Conservation (phyloP, 2,113 vertebrate genomes). For the Nycticorax nycticorax region DNA sequence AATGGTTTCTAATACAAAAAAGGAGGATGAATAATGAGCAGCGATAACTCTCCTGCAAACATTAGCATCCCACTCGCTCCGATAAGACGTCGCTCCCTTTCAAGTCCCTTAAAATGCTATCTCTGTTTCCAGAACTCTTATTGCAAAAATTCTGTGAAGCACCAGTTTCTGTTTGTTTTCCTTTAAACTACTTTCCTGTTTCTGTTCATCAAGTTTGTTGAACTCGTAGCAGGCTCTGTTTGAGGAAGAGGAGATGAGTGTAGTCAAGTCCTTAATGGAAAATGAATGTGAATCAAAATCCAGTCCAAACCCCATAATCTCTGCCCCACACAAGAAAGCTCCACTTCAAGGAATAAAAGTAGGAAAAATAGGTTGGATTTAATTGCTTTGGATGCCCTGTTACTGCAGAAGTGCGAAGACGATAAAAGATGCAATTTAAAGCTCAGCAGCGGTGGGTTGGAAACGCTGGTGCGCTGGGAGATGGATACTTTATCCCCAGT, state of each 20-base stretch:
- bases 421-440: conserved; percentile 32
- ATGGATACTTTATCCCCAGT: not conserved
- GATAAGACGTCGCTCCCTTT: not conserved
- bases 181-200: not conserved
- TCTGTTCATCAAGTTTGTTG: not conserved
- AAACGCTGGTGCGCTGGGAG: not conserved
- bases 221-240: not conserved
- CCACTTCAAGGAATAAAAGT: conserved; percentile 1
- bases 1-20: not conserved
- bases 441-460: not conserved
- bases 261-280: not conserved
- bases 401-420: not conserved
- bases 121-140: not conserved
- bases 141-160: not conserved
- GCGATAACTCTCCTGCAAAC: not conserved
- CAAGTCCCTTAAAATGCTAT: not conserved
- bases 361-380: conserved; percentile 20
- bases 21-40: not conserved
- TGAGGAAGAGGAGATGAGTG: not conserved
- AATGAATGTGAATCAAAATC: not conserved
- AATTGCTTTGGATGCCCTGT: conserved; percentile 37
- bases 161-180: conserved; percentile 13
- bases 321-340: not conserved
- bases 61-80: not conserved
- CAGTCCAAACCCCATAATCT: not conserved